Percentiles rank a stretch among this genome's conserved stretches.
phyloP scores from a whole-genome alignment of 2,888 invertebrate genomes.

The Allolobophora icterica region DNA sequence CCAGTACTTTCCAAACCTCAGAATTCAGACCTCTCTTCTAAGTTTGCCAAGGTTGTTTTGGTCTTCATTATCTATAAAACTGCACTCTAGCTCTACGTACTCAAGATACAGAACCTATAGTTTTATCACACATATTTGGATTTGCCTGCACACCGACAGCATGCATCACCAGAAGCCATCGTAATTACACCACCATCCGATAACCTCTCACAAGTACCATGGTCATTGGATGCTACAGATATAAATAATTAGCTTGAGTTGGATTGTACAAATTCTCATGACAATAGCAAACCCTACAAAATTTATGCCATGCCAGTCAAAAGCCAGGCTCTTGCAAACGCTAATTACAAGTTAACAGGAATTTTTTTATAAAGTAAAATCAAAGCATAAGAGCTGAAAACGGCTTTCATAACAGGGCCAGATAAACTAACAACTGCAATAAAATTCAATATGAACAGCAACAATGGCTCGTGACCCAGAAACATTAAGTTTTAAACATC shows the following conservation, averaged over 20 bases:
- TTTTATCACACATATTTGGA: too few relatives aligned
- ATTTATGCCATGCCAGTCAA: too few relatives aligned
- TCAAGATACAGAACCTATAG: too few relatives aligned
- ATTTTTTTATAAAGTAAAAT: neutral
- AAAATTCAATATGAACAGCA: constrained; percentile 11
- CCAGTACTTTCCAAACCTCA: neutral
- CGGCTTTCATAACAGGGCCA: neutral
- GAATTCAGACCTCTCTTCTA: neutral
- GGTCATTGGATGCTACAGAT: too few relatives aligned
- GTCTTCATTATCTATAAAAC: neutral
- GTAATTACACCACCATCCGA: too few relatives aligned
- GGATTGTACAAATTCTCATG: too few relatives aligned
- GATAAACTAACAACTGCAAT: constrained; percentile 8
- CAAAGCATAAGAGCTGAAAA: neutral
- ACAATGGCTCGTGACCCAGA: neutral
- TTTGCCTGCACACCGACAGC: too few relatives aligned
- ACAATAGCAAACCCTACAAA: too few relatives aligned
- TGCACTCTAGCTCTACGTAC: too few relatives aligned
- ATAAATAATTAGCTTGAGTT: too few relatives aligned
- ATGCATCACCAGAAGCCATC: too few relatives aligned
- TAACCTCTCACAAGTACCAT: too few relatives aligned
- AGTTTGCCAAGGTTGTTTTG: neutral
- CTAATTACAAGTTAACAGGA: neutral
- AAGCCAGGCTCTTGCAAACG: neutral
- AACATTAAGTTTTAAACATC: constrained; percentile 1